A percentile compares a stretch with the other conserved stretches of the same genome.
phyloP scores from a whole-genome alignment of 1,140 invertebrate species.

The Scylla paramamosain region DNA sequence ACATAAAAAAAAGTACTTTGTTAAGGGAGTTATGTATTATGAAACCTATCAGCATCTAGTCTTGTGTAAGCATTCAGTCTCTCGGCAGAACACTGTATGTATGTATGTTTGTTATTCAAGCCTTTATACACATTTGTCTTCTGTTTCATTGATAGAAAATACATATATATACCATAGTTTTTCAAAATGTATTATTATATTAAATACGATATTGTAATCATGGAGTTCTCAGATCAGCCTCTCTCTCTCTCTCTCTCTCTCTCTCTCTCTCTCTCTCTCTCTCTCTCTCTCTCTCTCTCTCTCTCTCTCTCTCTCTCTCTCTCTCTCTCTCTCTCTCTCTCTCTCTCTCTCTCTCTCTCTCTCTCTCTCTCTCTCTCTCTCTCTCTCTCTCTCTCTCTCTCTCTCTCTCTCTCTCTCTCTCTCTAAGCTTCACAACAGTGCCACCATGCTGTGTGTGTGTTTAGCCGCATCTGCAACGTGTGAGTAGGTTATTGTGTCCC shows the following conservation, averaged over 20 bases:
- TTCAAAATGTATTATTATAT: too few species aligned
- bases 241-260: constrained; percentile 26
- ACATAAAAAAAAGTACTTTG: too few species aligned
- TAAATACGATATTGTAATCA: too few species aligned
- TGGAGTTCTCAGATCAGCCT: too few species aligned
- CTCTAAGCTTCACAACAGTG: not conserved
- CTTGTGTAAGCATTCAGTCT: too few species aligned
- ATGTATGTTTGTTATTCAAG: not conserved
- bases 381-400: constrained; percentile 31
- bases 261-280: constrained; percentile 31
- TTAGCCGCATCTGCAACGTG: too few species aligned
- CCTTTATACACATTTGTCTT: too few species aligned
- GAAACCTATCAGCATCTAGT: too few species aligned
- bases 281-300: constrained; percentile 22
- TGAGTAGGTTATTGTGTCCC: too few species aligned
- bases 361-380: constrained; percentile 26
- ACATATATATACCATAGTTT: too few species aligned
- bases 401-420: constrained; percentile 22
- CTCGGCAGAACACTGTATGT: not conserved
- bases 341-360: constrained; percentile 31
- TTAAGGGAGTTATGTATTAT: too few species aligned
- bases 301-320: not conserved
- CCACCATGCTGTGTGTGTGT: not conserved
- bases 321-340: constrained; percentile 35
- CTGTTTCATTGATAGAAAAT: too few species aligned